Evolutionary conservation across 2,797 vertebrate species (phyloP), one percentile per base, ranked within the genome.

Genomic region (Glossophaga mutica): DNA sequence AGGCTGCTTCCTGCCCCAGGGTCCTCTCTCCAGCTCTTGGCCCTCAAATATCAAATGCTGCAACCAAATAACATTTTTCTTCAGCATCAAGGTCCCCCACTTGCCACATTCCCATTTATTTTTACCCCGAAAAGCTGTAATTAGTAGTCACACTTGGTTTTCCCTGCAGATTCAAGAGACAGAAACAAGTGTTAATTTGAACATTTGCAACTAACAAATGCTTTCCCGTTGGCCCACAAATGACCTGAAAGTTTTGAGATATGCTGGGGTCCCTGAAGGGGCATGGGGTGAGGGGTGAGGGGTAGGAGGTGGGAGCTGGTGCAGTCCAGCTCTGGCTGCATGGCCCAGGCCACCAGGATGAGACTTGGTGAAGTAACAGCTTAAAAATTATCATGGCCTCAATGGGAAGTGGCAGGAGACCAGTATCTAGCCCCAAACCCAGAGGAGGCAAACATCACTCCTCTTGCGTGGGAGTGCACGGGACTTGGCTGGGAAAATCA

Each of bases 101-200:
- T 95, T 94, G 91, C 65, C 37, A 94, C 52, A 87, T 4, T 32
- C 59, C 65, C 8, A 2, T 70, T 59, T 90, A 77, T 85, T 95
- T 95, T 95, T 92, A 88, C 78, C 55, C 74, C 59, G 16, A 52
- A 89, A 92, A 71, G 50, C 84, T 93, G 92, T 70, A 90, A 83
- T 90, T 92, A 82, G 84, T 92, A 74, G 93, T 91, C 87, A 92
- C 4, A 0, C 29, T 57, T 91, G 34, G 32, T 82, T 97, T 98
- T 87, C 96, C 89, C 94, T 73, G 44, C 9, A 57, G 84, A 97
- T 94, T 11, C 37, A 29, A 29, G 73, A 87, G 85, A 74, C 46
- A 52, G 39, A 52, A 96, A 48, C 76, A 97, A 90, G 93, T 84
- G 94, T 96, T 97, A 93, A 83, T 92, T 95, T 78, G 95, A 95